Conservation (phyloP, 2,888 invertebrate genomes). For the Drosophila sordidula region DNA sequence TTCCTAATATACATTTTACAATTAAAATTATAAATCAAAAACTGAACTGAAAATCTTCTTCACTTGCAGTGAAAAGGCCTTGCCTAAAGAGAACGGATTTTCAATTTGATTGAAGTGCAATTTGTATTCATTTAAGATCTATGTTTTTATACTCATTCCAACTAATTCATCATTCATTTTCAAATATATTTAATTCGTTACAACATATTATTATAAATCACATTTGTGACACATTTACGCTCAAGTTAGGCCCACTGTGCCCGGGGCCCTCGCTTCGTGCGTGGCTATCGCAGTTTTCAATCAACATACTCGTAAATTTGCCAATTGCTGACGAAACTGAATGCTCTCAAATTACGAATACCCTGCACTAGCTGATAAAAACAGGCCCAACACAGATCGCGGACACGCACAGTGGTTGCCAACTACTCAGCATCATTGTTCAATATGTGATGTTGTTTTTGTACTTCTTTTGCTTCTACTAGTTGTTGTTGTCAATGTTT, state of each 20-base stretch:
- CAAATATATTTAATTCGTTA: too few relatives aligned
- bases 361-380: constrained; percentile 38
- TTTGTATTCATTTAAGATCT: too few relatives aligned
- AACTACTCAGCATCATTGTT: constrained; percentile 11
- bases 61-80: too few relatives aligned
- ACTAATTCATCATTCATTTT: too few relatives aligned
- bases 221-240: neutral
- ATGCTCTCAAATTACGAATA: constrained; percentile 42
- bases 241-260: constrained; percentile 33
- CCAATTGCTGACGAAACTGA: constrained; percentile 63
- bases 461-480: neutral
- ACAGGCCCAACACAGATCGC: constrained; percentile 20
- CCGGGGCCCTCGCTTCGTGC: constrained; percentile 5
- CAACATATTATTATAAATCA: too few relatives aligned
- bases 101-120: too few relatives aligned
- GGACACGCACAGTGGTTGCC: constrained; percentile 27
- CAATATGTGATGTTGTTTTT: constrained; percentile 5
- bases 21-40: too few relatives aligned
- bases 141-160: too few relatives aligned
- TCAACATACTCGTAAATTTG: constrained; percentile 69
- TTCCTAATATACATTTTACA: too few relatives aligned
- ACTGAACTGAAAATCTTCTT: too few relatives aligned
- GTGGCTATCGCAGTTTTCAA: constrained; percentile 53
- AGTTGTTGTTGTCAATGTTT: neutral
- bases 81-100: too few relatives aligned